Conservation (phyloP, 2,888 invertebrate species). For the Dicycla oo region DNA sequence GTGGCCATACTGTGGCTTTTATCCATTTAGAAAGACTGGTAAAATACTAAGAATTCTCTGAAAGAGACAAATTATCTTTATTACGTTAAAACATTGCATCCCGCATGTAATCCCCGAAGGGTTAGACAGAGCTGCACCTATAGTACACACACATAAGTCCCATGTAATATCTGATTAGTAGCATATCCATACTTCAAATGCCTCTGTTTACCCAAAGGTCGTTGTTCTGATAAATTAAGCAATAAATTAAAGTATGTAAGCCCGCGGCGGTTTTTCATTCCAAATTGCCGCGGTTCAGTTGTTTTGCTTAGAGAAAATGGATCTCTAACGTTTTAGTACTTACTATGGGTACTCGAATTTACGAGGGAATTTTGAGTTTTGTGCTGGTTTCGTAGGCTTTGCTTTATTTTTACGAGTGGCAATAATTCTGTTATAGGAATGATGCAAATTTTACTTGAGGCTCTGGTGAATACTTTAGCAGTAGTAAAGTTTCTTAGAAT, state of each 20-base stretch:
- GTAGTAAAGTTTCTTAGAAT: neutral
- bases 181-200: constrained; percentile 35
- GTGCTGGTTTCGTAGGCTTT: constrained; percentile 16
- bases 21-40: no score
- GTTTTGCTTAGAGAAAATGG: constrained; percentile 65
- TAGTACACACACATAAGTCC: no score
- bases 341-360: constrained; percentile 61
- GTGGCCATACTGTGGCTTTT: neutral
- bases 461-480: constrained; percentile 15
- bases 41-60: neutral
- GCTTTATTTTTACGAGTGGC: constrained; percentile 43
- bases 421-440: constrained; percentile 25
- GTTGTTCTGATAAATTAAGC: constrained; percentile 79
- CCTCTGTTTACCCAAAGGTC: constrained; percentile 50
- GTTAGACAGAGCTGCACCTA: neutral
- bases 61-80: neutral
- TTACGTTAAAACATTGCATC: neutral
- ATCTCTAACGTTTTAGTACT: constrained; percentile 49
- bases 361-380: constrained; percentile 40
- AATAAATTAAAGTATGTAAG: constrained; percentile 78
- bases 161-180: constrained; percentile 21
- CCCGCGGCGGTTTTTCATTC: constrained; percentile 74
- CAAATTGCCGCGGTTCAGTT: constrained; percentile 71
- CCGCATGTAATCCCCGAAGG: no score
- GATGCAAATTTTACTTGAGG: constrained; percentile 42